Base-by-base conservation (phyloP, 1,140 invertebrate genomes). In the Drosophila kikkawai region DNA sequence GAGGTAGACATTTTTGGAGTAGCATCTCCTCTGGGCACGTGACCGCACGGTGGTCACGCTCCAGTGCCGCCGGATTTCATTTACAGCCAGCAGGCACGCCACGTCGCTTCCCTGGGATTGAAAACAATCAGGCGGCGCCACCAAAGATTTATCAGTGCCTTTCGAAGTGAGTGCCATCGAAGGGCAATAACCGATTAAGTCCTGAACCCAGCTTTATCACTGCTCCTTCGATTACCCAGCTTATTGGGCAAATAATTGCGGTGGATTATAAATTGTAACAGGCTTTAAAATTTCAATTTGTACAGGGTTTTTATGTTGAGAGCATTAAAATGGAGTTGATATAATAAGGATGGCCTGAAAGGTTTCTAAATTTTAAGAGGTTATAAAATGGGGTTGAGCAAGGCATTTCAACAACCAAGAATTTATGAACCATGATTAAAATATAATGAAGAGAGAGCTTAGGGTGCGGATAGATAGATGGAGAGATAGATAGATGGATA, bases 11-110 rank as follows among this genome's bases (percentile, higher is more conserved):
- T n/a, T 56, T 42, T 47, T 15, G 50, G 36, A 65, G 57, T 59
- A 78, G 71, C 66, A 51, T 34, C 69, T 60, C 53, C 45, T 60
- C n/a, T 32, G 13, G 56, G 85, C 85, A 88, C 85, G 85, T 88
- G 85, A 88, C 85, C 85, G 75, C 70, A 69, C 70, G 57, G 50
- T 76, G 79, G 79, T 60, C 79, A 81, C 79, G 82, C 83, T 85
- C 58, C 79, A 58, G 55, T 82, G 67, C 61, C 59, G 36, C 58
- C 50, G 75, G 51, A 81, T 81, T 85, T 77, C 83, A 82, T 86
- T 79, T 81, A 77, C 79, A 68, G 58, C 67, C 59, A 71, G 39
- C 39, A 64, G 75, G 76, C 76, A 79, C 67, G 75, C 66, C 75
- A 79, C 57, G 74, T 76, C 74, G 53, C 61, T 47, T 66, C 36